These are phyloP conservation scores for Heteromurus nitidus DNA, from an alignment of 2,888 invertebrate genomes.

Conservation along the genomic window DNA sequence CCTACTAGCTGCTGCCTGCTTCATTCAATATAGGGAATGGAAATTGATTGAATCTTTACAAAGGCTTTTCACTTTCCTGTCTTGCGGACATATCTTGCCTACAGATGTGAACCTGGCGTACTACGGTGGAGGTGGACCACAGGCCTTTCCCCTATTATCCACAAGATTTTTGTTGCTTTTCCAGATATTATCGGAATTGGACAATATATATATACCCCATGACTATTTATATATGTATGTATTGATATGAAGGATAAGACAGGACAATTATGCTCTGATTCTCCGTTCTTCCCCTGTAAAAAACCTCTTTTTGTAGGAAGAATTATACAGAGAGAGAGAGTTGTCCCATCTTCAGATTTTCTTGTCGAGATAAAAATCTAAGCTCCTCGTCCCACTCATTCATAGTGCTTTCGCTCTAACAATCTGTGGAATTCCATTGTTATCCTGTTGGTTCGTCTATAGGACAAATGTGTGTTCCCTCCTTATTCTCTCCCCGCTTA, in stretches of 20 bases:
- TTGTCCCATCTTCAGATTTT: background rate
- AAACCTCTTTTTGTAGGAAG: no score
- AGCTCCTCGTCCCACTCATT: background rate
- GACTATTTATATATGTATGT: no score
- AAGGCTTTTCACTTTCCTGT: conserved; percentile 1
- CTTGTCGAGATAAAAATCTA: background rate
- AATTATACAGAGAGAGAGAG: background rate
- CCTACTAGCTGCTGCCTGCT: conserved; percentile 7
- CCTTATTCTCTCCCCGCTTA: background rate
- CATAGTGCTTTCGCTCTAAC: background rate
- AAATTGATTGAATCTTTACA: background rate
- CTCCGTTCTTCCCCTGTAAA: no score
- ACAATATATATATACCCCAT: no score
- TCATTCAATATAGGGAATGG: background rate
- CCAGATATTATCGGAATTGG: no score
- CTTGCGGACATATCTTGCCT: background rate
- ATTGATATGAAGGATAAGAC: no score
- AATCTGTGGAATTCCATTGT: conserved; percentile 39
- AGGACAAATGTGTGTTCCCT: background rate
- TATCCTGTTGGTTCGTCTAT: no score
- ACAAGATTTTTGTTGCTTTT: no score
- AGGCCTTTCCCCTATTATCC: no score
- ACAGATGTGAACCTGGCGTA: no score
- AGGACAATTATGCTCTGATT: no score
- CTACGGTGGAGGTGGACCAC: no score